phyloP scores from a whole-genome alignment of 2,113 vertebrate genomes.

The Tenrec ecaudatus region DNA sequence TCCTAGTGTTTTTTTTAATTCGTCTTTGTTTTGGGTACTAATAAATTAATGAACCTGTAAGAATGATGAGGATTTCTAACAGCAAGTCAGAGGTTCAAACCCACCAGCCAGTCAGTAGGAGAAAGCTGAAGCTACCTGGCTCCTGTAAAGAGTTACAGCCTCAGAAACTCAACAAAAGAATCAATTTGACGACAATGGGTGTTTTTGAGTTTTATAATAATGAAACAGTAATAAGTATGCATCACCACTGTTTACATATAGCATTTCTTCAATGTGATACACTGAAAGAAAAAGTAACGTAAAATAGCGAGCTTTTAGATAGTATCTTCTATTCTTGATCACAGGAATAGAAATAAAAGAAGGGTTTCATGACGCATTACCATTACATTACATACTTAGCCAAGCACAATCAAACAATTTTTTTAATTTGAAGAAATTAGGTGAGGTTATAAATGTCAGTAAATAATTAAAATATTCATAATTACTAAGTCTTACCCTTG shows the following conservation, averaged over 20 bases:
- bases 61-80: background rate
- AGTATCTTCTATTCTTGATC: background rate
- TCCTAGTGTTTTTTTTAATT: constrained; percentile 10
- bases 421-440: background rate
- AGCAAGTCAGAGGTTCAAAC: too few relatives aligned
- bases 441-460: background rate
- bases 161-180: too few relatives aligned
- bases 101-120: too few relatives aligned
- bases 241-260: background rate
- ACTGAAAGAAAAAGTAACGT: constrained; percentile 33
- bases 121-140: too few relatives aligned
- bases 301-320: constrained; percentile 46
- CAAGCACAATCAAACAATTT: background rate
- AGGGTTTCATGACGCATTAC: background rate
- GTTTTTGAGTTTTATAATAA: too few relatives aligned
- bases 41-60: constrained; percentile 23
- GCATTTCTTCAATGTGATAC: background rate
- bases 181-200: too few relatives aligned
- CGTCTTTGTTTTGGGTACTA: background rate
- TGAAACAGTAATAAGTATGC: background rate
- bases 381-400: background rate
- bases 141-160: too few relatives aligned
- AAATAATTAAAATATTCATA: background rate
- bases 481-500: background rate
- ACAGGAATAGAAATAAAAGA: constrained; percentile 9